A percentile compares a stretch with the other conserved stretches of the same genome.
Evolutionary conservation across 2,888 invertebrate genomes (phyloP).

Genomic region (Oasisia sp.): DNA sequence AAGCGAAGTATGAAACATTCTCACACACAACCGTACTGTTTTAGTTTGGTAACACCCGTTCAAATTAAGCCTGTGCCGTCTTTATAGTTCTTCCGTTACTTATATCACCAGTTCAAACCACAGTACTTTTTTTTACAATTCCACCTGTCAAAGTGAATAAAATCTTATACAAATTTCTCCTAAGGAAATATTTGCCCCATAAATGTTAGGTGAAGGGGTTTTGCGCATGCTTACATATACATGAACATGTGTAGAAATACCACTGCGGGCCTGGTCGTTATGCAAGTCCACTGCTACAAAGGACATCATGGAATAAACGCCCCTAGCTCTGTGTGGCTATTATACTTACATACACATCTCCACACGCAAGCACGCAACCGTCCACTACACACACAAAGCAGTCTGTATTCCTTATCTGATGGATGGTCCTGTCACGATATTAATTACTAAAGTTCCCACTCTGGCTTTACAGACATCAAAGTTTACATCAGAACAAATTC

Average conservation of each 20-base stretch:
- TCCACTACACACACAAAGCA: neutral
- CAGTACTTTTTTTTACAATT: too few species aligned
- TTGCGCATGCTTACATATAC: neutral
- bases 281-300: neutral
- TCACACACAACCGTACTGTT: neutral
- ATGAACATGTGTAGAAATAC: neutral
- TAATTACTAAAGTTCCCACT: neutral
- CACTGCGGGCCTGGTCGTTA: neutral
- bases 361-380: neutral
- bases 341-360: neutral
- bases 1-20: neutral
- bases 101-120: neutral
- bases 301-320: neutral
- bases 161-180: too few species aligned
- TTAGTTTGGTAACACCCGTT: neutral
- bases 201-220: neutral
- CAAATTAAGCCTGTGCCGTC: neutral
- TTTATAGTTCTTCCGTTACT: neutral
- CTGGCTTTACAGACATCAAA: neutral
- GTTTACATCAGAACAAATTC: neutral
- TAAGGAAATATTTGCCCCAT: neutral
- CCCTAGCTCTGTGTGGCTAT: neutral
- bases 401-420: neutral
- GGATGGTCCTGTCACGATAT: neutral
- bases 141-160: too few species aligned